Percentiles rank a stretch among this genome's conserved stretches.
Conservation (phyloP, 2,113 vertebrate genomes). For the Coptodon bakossiorum region DNA sequence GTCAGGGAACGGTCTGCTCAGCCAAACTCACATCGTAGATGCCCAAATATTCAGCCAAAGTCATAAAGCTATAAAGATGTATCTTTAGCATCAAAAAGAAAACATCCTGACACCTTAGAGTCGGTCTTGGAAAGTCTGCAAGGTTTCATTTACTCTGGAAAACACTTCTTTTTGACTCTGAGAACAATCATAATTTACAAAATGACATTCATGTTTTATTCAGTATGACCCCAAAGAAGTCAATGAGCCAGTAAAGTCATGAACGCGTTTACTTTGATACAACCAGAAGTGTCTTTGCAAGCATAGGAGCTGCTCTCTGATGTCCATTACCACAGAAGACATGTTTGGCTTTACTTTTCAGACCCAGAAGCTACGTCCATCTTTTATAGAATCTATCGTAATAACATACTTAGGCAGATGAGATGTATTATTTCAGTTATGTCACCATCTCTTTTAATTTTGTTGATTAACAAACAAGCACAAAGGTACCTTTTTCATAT, state of each 20-base stretch:
- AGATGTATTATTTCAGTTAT: neutral
- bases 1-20: neutral
- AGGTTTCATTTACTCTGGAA: neutral
- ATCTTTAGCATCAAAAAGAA: neutral
- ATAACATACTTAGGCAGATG: neutral
- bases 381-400: neutral
- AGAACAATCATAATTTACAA: neutral
- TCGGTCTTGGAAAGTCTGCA: neutral
- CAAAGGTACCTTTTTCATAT: neutral
- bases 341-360: neutral
- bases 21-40: neutral
- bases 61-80: neutral
- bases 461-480: neutral
- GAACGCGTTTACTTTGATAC: neutral
- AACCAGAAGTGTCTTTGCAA: neutral
- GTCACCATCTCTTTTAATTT: neutral
- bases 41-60: neutral
- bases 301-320: rapidly evolving
- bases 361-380: neutral
- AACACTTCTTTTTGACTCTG: neutral
- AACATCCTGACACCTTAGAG: neutral
- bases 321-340: neutral
- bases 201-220: neutral
- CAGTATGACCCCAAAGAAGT: neutral
- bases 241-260: neutral